phyloP scores from a whole-genome alignment of 2,113 vertebrate genomes.

The Danionella cerebrum region DNA sequence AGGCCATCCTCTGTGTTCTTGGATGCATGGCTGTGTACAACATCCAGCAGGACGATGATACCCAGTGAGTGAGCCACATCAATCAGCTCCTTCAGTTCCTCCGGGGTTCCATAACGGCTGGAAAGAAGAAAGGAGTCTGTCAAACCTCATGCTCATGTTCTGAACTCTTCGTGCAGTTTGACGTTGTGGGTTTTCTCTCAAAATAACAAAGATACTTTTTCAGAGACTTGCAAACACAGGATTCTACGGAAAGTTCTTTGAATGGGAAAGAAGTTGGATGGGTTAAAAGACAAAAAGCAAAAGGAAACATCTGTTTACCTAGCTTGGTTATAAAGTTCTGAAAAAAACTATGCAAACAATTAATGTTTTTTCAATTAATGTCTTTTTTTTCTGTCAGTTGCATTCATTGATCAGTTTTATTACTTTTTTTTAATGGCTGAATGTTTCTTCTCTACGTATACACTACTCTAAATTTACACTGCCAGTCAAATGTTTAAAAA shows the following conservation, averaged over 20 bases:
- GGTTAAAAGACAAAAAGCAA: too few relatives aligned
- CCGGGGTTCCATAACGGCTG: conserved; percentile 89
- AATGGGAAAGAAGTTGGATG: neutral
- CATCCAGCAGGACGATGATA: conserved; percentile 83
- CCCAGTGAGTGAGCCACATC: conserved; percentile 91
- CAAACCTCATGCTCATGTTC: neutral
- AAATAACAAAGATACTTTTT: neutral
- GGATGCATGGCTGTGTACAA: conserved; percentile 95
- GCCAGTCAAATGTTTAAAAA: too few relatives aligned
- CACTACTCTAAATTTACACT: too few relatives aligned
- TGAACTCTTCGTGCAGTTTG: neutral
- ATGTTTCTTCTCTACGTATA: too few relatives aligned
- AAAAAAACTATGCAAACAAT: too few relatives aligned
- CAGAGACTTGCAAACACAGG: neutral
- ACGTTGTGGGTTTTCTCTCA: neutral
- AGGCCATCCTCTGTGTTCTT: conserved; percentile 92
- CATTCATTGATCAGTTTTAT: too few relatives aligned
- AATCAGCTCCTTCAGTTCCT: conserved; percentile 87
- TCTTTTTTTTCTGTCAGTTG: too few relatives aligned
- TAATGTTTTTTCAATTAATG: too few relatives aligned
- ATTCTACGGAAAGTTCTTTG: neutral
- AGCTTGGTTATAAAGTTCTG: too few relatives aligned
- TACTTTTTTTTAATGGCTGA: too few relatives aligned
- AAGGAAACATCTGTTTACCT: too few relatives aligned
- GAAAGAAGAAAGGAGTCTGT: neutral